These are phyloP conservation scores for Habrosyne pyritoides DNA, from an alignment of 2,888 invertebrate species.

Conservation along the genomic window DNA sequence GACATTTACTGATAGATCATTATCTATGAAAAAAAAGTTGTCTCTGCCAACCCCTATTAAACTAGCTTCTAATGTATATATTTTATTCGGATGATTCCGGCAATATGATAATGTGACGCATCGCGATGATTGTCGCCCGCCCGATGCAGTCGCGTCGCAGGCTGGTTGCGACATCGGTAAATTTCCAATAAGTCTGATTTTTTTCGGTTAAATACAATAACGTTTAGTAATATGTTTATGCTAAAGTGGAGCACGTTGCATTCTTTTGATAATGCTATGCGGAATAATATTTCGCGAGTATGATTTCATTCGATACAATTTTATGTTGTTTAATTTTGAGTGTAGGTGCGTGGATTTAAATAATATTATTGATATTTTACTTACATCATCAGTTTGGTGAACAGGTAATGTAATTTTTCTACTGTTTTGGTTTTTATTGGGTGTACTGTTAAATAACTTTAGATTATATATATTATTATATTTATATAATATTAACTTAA, in stretches of 20 bases:
- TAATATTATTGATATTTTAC: no score
- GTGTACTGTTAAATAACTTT: no score
- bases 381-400: no score
- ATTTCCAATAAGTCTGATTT: not conserved
- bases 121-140: not conserved
- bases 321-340: no score
- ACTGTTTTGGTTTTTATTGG: no score
- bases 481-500: no score
- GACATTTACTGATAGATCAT: no score
- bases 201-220: not conserved
- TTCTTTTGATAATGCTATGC: not conserved
- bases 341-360: no score
- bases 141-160: not conserved
- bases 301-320: no score
- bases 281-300: not conserved
- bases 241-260: not conserved
- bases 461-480: no score
- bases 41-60: not conserved
- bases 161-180: not conserved
- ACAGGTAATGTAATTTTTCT: no score
- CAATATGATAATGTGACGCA: not conserved
- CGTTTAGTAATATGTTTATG: not conserved
- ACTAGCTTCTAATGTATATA: not conserved
- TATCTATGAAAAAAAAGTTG: not conserved
- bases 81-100: not conserved